Base-by-base conservation (phyloP, 2,797 vertebrate species). In the Spheniscus humboldti region DNA sequence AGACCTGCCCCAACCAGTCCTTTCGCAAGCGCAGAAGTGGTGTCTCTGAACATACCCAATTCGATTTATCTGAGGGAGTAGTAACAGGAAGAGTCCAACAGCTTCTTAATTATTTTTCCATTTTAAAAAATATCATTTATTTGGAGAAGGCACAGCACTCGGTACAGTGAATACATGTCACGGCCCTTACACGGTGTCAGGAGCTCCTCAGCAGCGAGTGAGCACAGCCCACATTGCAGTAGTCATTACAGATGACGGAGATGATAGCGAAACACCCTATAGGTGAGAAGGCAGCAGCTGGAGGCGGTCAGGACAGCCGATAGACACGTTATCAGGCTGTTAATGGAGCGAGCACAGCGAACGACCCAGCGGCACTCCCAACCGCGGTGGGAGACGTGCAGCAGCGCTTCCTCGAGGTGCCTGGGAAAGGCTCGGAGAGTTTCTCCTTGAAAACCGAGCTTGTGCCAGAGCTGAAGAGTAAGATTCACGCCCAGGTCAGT, bases 191-290 rank as follows among this genome's bases (percentile, higher is more conserved):
- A 37, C 43, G 48, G 18, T 10, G 20, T 11, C 14, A 19, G 20
- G 30, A 77, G 30, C 25, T 22, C 28, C 27, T 31, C 22, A 4
- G 56, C n/a, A 41, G 67, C 0, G 0, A 22, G 52, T 1, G 16
- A 68, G 39, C 31, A 6, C 5, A 45, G 23, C 37, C 31, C 27
- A 6, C 14, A 1, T 2, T 9, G 68, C 47, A 27, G 47, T 2
- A n/a, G 39, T 5, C 16, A 1, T 25, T 31, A 12, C 14, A 55
- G 68, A 7, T 2, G 31, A 27, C 5, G 62, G 56, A 48, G 31
- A 25, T 20, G 17, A 2, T 0, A 0, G 71, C 0, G 2, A 63
- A 79, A 39, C 52, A 18, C 39, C 33, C 47, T 1, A 22, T 1
- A 16, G 81, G 47, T 19, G 88, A 31, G 30, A 7, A 56, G 73